Base-by-base conservation (phyloP, 1,140 invertebrate genomes). In the Rhopalosiphum padi region DNA sequence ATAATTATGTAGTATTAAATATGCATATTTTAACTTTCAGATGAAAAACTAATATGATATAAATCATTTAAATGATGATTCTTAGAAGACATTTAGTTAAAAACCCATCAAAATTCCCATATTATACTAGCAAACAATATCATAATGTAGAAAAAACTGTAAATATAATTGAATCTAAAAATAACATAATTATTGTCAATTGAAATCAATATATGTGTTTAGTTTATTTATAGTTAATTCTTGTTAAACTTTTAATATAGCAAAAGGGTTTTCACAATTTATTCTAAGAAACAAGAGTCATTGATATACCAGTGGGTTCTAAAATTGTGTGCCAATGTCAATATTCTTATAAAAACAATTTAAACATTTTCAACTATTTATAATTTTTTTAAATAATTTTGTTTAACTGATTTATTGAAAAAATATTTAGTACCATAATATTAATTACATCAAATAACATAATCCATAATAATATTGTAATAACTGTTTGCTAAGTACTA, bases 251-350 rank as follows among this genome's bases (percentile, higher is more conserved):
- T 37, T 41, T 48, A 8, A 48, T 51, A 22, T 6, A 22, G 15
- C 8, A 41, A 85, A 85, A 85, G 9, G 41, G 41, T 46, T 46
- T 83, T 88, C 1, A 88, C 46, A 6, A 88, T 25, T 35, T 53
- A 22, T 88, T 88, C 21, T 11, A 51, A 53, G 87, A 53, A 88
- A 88, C 23, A 51, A 53, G 21, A 35, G 1, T 51, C 11, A 23
- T 25, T 0, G 21, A 88, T 18, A 15, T n/a, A n/a, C 18, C 86
- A 35, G 87, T 53, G 48, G 21, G 51, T 88, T n/a, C 41, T 48
- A 88, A 88, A 88, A 86, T 86, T n/a, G 60, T 77, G 30, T 68
- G n/a, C 11, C n/a, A 18, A 77, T 77, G n/a, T 77, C 30, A 77
- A 77, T 15, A 68, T 30, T 60, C 8, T 30, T 60, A 25, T 60